phyloP scores from a whole-genome alignment of 2,113 vertebrate genomes.

The Zootoca vivipara region DNA sequence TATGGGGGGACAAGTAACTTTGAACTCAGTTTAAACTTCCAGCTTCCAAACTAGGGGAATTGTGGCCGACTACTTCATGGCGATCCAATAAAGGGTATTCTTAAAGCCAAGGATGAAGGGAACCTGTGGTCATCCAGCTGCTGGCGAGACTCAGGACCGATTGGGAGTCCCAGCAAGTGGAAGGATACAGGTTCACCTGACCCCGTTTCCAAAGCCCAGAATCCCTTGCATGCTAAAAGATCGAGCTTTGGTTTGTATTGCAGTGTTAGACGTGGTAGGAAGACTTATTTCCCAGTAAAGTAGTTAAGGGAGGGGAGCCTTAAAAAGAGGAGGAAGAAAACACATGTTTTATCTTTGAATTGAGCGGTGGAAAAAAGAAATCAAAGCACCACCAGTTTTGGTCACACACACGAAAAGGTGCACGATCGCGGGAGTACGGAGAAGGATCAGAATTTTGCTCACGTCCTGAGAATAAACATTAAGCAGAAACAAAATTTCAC shows the following conservation, averaged over 20 bases:
- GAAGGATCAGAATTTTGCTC: background rate
- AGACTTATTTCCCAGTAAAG: background rate
- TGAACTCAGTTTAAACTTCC: background rate
- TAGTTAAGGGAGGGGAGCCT: no score
- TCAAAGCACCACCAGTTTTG: conserved; percentile 3
- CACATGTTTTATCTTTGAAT: background rate
- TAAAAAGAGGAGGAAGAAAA: no score
- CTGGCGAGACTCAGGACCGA: background rate
- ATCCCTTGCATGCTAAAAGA: background rate
- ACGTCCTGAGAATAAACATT: background rate
- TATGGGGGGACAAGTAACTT: background rate
- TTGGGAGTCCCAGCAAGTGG: no score
- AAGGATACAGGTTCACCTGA: no score
- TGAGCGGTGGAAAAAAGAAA: background rate
- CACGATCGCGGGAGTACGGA: background rate
- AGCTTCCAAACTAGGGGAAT: background rate
- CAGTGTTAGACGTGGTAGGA: background rate
- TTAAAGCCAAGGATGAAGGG: background rate
- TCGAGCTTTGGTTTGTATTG: background rate
- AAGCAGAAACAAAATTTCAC: background rate
- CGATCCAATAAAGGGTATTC: background rate
- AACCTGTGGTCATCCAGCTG: background rate
- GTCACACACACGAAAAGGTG: background rate
- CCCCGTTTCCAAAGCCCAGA: background rate
- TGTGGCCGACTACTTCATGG: background rate